phyloP scores from a whole-genome alignment of 1,140 invertebrate genomes.

The Ctenoplectra terminalis region DNA sequence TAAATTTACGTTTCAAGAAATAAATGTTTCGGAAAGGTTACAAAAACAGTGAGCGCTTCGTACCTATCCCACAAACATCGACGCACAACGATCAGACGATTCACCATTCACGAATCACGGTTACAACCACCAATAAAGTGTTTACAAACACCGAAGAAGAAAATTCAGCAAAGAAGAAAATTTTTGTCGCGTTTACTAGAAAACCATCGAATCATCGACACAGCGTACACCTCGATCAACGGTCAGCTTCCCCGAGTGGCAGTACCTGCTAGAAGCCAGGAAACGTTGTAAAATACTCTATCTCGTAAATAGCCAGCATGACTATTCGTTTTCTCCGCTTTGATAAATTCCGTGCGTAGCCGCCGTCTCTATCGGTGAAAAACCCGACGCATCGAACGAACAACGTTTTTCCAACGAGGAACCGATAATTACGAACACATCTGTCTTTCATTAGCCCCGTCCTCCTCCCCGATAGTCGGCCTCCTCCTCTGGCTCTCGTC shows the following conservation, averaged over 20 bases:
- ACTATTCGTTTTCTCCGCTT: slow-evolving; percentile 54
- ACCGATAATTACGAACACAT: slow-evolving; percentile 58
- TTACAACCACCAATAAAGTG: neutral
- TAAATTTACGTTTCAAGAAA: no score
- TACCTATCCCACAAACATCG: neutral
- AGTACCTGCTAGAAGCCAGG: neutral
- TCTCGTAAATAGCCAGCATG: slow-evolving; percentile 17
- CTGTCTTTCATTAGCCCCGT: slow-evolving; percentile 46
- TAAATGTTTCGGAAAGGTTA: no score
- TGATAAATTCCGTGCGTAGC: slow-evolving; percentile 34
- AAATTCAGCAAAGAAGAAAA: neutral
- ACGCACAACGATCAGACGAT: neutral
- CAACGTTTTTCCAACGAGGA: slow-evolving; percentile 19
- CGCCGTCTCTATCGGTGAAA: slow-evolving; percentile 9
- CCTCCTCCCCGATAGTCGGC: neutral
- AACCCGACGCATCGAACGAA: slow-evolving; percentile 10
- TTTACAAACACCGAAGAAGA: neutral
- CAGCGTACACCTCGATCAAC: neutral
- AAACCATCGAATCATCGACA: neutral
- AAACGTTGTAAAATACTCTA: slow-evolving; percentile 7
- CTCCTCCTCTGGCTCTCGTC: neutral
- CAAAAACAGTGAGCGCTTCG: no score
- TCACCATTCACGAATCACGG: neutral
- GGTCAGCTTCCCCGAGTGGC: neutral
- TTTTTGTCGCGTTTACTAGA: neutral